Evolutionary conservation across 92 coral and sea anemone species (phyloP).

Genomic region (Meandrina meandrites): DNA sequence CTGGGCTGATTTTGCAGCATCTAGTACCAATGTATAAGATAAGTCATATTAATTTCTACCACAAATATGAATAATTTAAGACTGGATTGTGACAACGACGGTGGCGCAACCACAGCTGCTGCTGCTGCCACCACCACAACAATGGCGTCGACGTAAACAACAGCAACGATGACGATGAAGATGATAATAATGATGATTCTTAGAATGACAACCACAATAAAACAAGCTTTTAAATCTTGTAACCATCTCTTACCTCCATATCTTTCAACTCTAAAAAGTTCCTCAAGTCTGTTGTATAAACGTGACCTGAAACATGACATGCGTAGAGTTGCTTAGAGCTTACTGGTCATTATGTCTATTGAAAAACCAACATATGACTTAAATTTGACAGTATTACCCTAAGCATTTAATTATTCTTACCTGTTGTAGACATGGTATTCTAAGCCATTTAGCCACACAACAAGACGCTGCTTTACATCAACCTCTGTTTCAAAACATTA

Average conservation of each 20-base stretch:
- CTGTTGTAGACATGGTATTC: conserved; percentile 91
- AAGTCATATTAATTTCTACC: background rate
- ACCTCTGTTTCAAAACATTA: conserved; percentile 30
- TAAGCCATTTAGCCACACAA: conserved; percentile 74
- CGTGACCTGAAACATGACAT: conserved; percentile 59
- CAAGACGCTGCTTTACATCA: conserved; percentile 64
- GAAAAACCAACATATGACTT: too few relatives aligned
- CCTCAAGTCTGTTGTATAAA: conserved; percentile 79
- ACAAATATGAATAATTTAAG: background rate
- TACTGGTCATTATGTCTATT: too few relatives aligned
- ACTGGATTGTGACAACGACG: background rate
- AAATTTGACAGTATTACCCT: too few relatives aligned
- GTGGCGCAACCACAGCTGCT: too few relatives aligned
- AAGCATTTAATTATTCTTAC: conserved; percentile 32
- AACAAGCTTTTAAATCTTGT: background rate
- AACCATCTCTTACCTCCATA: conserved; percentile 79
- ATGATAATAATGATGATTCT: background rate
- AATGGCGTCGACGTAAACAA: too few relatives aligned
- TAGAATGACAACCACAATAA: background rate
- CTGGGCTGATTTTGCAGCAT: conserved; percentile 51
- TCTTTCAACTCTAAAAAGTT: conserved; percentile 86
- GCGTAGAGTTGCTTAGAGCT: background rate
- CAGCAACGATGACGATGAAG: background rate
- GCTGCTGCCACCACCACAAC: too few relatives aligned
- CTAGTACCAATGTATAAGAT: background rate